A percentile compares a stretch with the other conserved stretches of the same genome.
Evolutionary conservation across 2,113 vertebrate species (phyloP).

Genomic region (Ivindomyrus marchei): DNA sequence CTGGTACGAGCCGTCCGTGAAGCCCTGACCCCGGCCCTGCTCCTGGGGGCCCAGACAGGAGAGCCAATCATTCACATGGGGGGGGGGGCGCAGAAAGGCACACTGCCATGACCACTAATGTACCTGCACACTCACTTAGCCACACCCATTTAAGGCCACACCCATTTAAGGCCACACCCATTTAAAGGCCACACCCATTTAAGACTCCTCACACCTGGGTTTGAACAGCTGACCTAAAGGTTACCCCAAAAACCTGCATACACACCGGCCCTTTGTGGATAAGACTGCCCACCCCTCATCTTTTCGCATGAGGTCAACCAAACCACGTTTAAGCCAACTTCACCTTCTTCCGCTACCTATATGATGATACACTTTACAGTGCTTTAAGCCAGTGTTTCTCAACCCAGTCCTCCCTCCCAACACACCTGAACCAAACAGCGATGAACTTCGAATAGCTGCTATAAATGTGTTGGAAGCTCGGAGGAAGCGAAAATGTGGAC

Average conservation of each 20-base stretch:
- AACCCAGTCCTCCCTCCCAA: not conserved
- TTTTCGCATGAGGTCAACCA: not conserved
- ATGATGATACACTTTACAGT: not conserved
- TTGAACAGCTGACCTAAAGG: not conserved
- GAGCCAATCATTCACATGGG: not conserved
- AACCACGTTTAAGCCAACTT: not conserved
- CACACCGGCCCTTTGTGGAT: not conserved
- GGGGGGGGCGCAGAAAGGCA: not conserved
- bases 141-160: not conserved
- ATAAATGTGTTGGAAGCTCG: not conserved
- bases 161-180: not conserved
- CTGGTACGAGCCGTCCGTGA: conserved; percentile 94
- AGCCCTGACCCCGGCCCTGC: conserved; percentile 91
- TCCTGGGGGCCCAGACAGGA: conserved; percentile 60
- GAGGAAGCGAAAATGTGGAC: not conserved
- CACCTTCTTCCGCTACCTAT: not conserved
- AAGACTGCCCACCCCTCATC: not conserved
- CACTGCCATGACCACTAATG: not conserved
- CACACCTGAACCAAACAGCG: not conserved
- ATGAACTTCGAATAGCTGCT: not conserved
- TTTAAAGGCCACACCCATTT: not conserved
- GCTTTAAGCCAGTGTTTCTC: not conserved
- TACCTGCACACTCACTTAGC: not conserved
- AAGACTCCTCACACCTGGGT: not conserved
- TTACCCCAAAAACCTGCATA: not conserved